Evolutionary conservation across 2,797 vertebrate genomes (phyloP), one percentile per base, ranked within the genome.

Genomic region (Bufotes viridis): DNA sequence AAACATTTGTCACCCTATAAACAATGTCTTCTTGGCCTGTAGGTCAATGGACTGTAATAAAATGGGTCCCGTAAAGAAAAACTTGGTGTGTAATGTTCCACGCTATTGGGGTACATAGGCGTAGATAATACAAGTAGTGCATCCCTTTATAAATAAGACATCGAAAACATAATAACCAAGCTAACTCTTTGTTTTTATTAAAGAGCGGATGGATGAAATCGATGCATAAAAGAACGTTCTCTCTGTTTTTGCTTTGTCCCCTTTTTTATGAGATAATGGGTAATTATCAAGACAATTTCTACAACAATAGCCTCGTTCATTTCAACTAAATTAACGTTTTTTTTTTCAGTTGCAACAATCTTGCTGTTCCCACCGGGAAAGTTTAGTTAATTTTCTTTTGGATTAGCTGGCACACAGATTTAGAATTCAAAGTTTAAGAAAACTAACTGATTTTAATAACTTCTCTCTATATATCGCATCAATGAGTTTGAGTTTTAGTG

Each of bases 381-480:
- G 93, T 94, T 94, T 60, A 87, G 91, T 92, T 95, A 94, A 94
- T 95, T 94, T 94, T 82, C 72, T 93, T 94, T 93, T 93, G 94
- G 94, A 94, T 96, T 94, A 95, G 90, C 91, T 93, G 90, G 88
- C 90, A 90, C 89, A 92, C 91, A 91, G 91, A 92, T 88, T 92
- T 93, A 94, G 91, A 95, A 94, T 94, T 95, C 94, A 92, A 95
- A 94, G 92, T 96, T 95, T 94, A 93, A 93, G 93, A 88, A 90
- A 94, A 92, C 75, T 83, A 93, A 95, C 95, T 94, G 93, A 94
- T 94, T 95, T 95, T 95, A 95, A 95, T 95, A 94, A 94, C 93
- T 93, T 95, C 93, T 92, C 92, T 92, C 92, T 94, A 90, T 93
- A 92, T 87, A 94, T 93, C 94, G 95, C 92, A 95, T 92, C 93